Evolutionary conservation across 2,113 vertebrate genomes (phyloP).

Genomic region (Oenanthe oenanthe): DNA sequence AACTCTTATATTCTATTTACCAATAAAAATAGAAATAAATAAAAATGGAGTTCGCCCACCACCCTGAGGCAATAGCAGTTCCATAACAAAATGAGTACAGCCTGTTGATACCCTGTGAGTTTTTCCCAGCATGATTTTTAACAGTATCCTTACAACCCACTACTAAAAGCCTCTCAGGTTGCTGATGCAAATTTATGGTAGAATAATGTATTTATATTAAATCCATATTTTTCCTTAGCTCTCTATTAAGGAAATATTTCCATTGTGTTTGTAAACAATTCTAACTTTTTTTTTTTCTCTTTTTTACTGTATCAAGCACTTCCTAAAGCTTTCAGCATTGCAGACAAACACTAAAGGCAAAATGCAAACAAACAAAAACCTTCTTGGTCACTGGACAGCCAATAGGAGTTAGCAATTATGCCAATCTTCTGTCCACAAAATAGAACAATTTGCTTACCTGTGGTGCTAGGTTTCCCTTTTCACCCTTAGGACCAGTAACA

Average conservation of each 20-base stretch:
- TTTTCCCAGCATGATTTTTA: not conserved
- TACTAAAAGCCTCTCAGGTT: not conserved
- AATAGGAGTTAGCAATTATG: not conserved
- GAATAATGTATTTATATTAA: not conserved
- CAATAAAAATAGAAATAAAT: not conserved
- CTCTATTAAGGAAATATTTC: not conserved
- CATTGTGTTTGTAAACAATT: not conserved
- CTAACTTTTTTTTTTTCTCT: not conserved
- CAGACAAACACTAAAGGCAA: not conserved
- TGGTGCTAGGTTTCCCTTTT: constrained; percentile 74
- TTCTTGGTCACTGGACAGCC: not conserved
- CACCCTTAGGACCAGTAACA: constrained; percentile 76
- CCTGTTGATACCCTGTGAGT: not conserved
- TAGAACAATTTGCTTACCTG: constrained; percentile 66
- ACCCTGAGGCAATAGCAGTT: not conserved
- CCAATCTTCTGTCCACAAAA: not conserved
- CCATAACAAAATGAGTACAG: not conserved
- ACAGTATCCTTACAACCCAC: not conserved
- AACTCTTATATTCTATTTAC: not conserved
- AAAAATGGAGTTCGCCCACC: not conserved
- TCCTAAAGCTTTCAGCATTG: not conserved
- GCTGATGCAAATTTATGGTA: not conserved
- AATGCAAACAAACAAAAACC: not conserved
- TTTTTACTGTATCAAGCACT: not conserved
- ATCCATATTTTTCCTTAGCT: not conserved